These are phyloP conservation scores for Xylocampa areola DNA, from an alignment of 2,888 invertebrate genomes.

Conservation along the genomic window DNA sequence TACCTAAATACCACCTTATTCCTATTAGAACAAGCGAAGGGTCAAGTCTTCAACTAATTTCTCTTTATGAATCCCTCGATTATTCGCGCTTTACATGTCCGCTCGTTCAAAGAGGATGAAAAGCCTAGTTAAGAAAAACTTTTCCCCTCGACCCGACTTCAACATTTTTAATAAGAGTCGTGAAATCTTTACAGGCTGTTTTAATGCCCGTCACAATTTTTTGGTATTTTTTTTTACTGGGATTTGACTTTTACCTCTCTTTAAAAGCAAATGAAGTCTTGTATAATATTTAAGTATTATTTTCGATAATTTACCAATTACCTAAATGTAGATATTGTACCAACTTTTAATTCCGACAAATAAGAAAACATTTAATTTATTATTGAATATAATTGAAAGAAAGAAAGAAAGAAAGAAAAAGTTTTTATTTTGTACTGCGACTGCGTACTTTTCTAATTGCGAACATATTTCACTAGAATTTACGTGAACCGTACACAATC, in stretches of 20 bases:
- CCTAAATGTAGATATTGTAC: too few species aligned
- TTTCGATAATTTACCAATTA: too few species aligned
- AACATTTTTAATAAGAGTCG: conserved; percentile 64
- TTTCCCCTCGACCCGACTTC: conserved; percentile 52
- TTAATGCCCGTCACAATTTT: conserved; percentile 28
- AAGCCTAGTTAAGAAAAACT: conserved; percentile 67
- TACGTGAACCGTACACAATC: conserved; percentile 9
- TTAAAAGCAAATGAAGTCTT: neutral
- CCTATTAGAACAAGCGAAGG: conserved; percentile 16
- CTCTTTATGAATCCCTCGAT: conserved; percentile 61
- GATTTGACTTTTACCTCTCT: conserved; percentile 11
- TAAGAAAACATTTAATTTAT: too few species aligned
- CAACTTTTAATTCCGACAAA: too few species aligned
- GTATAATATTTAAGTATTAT: too few species aligned
- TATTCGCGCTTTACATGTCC: conserved; percentile 65
- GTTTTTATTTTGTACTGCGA: too few species aligned
- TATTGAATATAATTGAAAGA: too few species aligned
- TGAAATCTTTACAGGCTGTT: conserved; percentile 57
- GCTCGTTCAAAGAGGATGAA: conserved; percentile 64
- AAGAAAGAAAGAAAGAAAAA: too few species aligned
- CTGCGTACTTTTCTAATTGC: too few species aligned
- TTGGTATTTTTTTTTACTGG: conserved; percentile 22
- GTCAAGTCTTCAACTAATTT: conserved; percentile 59
- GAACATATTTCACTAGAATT: conserved; percentile 10
- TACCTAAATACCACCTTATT: neutral